Percentiles rank a stretch among this genome's conserved stretches.
phyloP scores from a whole-genome alignment of 1,140 invertebrate species.

The Drosophila malerkotliana region DNA sequence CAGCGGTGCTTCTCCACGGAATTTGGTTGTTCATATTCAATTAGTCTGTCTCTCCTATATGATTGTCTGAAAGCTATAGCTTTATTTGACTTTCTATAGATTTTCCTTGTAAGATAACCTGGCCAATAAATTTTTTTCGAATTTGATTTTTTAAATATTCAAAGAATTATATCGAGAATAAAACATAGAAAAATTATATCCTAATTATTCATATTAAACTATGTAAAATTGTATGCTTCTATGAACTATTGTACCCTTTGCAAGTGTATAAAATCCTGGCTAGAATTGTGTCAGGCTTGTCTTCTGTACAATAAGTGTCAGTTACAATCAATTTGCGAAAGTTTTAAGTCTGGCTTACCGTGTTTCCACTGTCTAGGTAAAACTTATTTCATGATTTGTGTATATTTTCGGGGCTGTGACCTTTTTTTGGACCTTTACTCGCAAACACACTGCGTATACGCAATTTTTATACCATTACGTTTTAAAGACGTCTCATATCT shows the following conservation, averaged over 20 bases:
- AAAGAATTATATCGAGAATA: too few species aligned
- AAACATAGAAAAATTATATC: too few species aligned
- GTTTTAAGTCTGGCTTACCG: conserved; percentile 35
- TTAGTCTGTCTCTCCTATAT: not conserved
- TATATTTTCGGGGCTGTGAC: not conserved
- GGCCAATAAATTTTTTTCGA: too few species aligned
- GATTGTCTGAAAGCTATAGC: not conserved
- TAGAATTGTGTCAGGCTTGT: conserved; percentile 25
- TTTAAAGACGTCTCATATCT: conserved; percentile 30
- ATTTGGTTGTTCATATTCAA: conserved; percentile 1
- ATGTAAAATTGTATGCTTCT: too few species aligned
- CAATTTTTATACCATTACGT: conserved; percentile 21
- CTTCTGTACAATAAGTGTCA: conserved; percentile 70
- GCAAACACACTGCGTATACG: conserved; percentile 30
- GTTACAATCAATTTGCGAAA: conserved; percentile 63
- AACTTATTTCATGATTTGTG: not conserved
- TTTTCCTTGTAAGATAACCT: too few species aligned
- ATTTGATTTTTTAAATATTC: too few species aligned
- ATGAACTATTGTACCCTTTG: not conserved
- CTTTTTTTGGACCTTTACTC: not conserved
- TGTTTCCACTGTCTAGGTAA: not conserved
- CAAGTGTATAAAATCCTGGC: not conserved
- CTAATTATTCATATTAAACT: too few species aligned
- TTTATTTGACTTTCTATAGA: too few species aligned
- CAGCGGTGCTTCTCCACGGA: not conserved